These are phyloP conservation scores for Eustalomyia histrio DNA, from an alignment of 2,888 invertebrate genomes.

Conservation along the genomic window DNA sequence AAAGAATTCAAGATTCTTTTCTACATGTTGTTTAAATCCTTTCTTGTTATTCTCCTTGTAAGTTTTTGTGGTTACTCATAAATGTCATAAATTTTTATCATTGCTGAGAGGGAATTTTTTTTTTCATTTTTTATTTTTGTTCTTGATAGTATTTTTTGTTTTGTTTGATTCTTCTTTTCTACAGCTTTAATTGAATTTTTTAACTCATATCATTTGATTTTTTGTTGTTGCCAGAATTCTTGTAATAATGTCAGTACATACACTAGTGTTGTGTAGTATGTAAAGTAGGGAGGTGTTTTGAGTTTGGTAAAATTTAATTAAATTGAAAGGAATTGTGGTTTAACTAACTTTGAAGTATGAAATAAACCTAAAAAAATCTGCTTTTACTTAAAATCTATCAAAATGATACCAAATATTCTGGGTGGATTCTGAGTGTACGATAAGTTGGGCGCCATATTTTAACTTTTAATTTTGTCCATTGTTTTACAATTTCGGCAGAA, in stretches of 20 bases:
- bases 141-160: slow-evolving; percentile 30
- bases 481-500: too few relatives aligned
- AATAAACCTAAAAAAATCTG: too few relatives aligned
- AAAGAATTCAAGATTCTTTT: background rate
- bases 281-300: background rate
- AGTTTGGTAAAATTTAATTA: background rate
- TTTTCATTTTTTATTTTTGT: slow-evolving; percentile 13
- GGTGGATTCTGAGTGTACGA: too few relatives aligned
- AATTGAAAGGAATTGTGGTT: too few relatives aligned
- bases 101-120: slow-evolving; percentile 34
- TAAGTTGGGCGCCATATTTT: too few relatives aligned
- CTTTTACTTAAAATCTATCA: too few relatives aligned
- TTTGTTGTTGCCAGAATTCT: slow-evolving; percentile 24
- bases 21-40: background rate
- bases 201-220: slow-evolving; percentile 34
- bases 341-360: too few relatives aligned
- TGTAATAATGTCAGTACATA: background rate
- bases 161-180: background rate
- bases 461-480: too few relatives aligned
- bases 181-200: slow-evolving; percentile 61
- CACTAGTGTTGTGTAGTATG: background rate
- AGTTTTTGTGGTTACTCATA: slow-evolving; percentile 20
- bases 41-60: background rate
- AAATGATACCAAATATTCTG: too few relatives aligned
- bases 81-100: slow-evolving; percentile 61